A percentile compares a stretch with the other conserved stretches of the same genome.
These are phyloP conservation scores for Mesoligia furuncula DNA, from an alignment of 2,888 invertebrate genomes.

Conservation along the genomic window DNA sequence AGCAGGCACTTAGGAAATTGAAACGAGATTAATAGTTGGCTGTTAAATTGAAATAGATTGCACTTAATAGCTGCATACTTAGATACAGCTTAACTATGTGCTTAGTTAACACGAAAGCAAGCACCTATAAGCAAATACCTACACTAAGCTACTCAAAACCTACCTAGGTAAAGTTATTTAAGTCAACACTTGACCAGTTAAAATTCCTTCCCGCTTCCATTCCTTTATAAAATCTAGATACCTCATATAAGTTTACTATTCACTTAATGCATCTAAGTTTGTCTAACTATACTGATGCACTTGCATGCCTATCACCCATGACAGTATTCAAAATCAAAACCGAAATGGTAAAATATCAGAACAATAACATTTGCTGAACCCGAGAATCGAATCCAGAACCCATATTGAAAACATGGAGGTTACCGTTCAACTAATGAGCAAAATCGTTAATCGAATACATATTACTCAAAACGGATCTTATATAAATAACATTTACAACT, in stretches of 20 bases:
- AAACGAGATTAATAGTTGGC: background rate
- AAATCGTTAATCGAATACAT: background rate
- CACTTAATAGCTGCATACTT: background rate
- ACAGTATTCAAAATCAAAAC: background rate
- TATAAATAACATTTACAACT: background rate
- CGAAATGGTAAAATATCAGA: background rate
- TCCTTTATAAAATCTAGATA: background rate
- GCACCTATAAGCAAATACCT: background rate
- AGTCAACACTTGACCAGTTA: background rate
- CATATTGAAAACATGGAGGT: background rate
- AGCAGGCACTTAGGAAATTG: background rate
- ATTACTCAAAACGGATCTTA: background rate
- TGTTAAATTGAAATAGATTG: background rate
- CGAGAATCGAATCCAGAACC: conserved; percentile 22
- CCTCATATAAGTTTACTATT: background rate
- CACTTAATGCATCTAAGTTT: background rate
- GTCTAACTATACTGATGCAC: background rate
- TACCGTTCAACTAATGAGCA: background rate
- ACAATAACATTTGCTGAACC: background rate
- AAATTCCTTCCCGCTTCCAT: background rate
- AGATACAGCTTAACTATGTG: background rate
- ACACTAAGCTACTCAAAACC: background rate
- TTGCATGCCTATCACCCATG: too few relatives aligned
- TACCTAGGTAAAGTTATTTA: background rate
- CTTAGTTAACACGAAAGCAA: background rate